Conservation (phyloP, 2,113 vertebrate genomes). For the Oplegnathus fasciatus region DNA sequence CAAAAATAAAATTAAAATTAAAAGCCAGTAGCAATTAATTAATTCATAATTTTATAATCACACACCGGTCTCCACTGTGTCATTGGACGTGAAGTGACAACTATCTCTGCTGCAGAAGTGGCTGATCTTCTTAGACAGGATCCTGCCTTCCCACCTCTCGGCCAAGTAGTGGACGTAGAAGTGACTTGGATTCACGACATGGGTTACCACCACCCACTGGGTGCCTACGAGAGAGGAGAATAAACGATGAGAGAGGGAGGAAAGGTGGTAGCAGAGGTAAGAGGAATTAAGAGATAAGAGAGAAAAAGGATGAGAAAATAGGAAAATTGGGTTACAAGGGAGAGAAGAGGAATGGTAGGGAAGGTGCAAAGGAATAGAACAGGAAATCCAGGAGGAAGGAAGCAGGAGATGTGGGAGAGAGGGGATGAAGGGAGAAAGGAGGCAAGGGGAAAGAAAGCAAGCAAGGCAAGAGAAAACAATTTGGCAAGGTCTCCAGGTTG, state of each 20-base stretch:
- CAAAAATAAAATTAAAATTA: neutral
- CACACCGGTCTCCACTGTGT: slow-evolving; percentile 88
- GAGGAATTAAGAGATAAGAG: neutral
- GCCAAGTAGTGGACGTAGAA: slow-evolving; percentile 90
- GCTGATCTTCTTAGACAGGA: slow-evolving; percentile 85
- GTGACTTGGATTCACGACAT: slow-evolving; percentile 90
- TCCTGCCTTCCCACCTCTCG: slow-evolving; percentile 79
- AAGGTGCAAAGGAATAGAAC: neutral
- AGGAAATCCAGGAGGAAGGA: no score
- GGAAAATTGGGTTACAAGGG: neutral
- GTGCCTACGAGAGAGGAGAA: slow-evolving; percentile 31
- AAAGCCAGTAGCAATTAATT: neutral
- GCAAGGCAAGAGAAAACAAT: neutral
- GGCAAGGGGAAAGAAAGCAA: no score
- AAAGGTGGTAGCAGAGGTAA: no score
- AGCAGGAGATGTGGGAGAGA: neutral
- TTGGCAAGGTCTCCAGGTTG: no score
- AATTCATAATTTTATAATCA: neutral
- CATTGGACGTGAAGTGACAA: slow-evolving; percentile 75
- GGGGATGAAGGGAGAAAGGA: neutral
- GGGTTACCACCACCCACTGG: slow-evolving; percentile 88
- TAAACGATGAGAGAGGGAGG: neutral
- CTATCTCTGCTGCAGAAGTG: slow-evolving; percentile 76
- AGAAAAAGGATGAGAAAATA: neutral
- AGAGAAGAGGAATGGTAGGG: no score